Conservation (phyloP, 2,797 vertebrate genomes). For the Chloroceryle amazona region DNA sequence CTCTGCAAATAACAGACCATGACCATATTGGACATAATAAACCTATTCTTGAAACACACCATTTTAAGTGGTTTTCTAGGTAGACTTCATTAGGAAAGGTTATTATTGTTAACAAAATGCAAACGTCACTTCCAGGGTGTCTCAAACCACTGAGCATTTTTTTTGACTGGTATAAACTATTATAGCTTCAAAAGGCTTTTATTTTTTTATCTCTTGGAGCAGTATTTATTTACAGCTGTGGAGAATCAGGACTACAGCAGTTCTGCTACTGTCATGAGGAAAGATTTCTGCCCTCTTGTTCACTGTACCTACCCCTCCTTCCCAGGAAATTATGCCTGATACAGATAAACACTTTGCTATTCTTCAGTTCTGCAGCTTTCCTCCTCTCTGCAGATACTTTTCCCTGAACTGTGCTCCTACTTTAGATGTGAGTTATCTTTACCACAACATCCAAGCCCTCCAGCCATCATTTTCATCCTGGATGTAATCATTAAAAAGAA, state of each 20-base stretch:
- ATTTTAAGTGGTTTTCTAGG: background rate
- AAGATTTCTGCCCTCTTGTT: background rate
- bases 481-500: background rate
- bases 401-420: background rate
- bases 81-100: background rate
- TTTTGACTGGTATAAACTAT: background rate
- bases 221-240: background rate
- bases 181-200: background rate
- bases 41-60: background rate
- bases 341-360: background rate
- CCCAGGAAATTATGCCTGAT: background rate
- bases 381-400: background rate
- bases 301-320: background rate
- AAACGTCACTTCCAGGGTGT: background rate
- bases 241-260: background rate
- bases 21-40: background rate
- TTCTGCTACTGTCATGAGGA: background rate
- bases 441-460: background rate
- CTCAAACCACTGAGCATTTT: background rate
- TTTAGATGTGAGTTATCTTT: background rate
- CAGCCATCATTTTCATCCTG: background rate
- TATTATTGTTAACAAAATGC: background rate
- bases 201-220: background rate
- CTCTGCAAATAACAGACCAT: background rate
- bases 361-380: background rate